A percentile compares a stretch with the other conserved stretches of the same genome.
Conservation (phyloP, 1,140 invertebrate species). For the Stratiolaelaps scimitus region DNA sequence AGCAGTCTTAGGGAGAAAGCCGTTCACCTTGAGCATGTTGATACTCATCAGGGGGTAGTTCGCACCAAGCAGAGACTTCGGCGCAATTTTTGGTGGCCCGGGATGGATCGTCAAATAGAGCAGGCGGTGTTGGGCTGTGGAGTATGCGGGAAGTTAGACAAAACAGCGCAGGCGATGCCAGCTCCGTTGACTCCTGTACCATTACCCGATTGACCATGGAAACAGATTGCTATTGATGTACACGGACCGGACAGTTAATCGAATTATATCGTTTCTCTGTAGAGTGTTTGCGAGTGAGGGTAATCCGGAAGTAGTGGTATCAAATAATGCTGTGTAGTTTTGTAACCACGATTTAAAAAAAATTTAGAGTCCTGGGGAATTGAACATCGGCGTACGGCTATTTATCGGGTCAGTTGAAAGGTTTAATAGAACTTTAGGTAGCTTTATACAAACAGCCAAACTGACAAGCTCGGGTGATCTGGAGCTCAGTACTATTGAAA, state of each 20-base stretch:
- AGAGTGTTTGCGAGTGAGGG: not conserved
- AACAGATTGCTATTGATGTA: too few relatives aligned
- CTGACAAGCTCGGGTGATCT: not conserved
- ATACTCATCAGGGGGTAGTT: not conserved
- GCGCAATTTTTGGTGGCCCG: too few relatives aligned
- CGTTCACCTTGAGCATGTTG: not conserved
- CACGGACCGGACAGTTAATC: not conserved
- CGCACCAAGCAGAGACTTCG: too few relatives aligned
- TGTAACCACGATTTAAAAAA: not conserved
- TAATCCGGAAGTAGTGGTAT: not conserved
- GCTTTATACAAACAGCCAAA: not conserved
- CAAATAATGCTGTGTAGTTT: not conserved
- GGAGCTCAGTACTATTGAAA: not conserved
- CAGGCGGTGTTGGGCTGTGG: not conserved
- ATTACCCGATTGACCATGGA: not conserved
- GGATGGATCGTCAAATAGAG: not conserved
- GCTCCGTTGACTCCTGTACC: not conserved
- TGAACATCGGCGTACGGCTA: not conserved
- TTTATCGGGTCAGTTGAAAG: not conserved
- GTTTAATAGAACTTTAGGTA: not conserved
- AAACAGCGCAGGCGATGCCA: not conserved
- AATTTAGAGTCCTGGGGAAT: not conserved
- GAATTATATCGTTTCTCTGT: not conserved
- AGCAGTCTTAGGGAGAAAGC: not conserved
- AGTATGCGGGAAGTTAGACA: not conserved